phyloP scores from a whole-genome alignment of 2,113 vertebrate genomes.

The Centropus unirufus region DNA sequence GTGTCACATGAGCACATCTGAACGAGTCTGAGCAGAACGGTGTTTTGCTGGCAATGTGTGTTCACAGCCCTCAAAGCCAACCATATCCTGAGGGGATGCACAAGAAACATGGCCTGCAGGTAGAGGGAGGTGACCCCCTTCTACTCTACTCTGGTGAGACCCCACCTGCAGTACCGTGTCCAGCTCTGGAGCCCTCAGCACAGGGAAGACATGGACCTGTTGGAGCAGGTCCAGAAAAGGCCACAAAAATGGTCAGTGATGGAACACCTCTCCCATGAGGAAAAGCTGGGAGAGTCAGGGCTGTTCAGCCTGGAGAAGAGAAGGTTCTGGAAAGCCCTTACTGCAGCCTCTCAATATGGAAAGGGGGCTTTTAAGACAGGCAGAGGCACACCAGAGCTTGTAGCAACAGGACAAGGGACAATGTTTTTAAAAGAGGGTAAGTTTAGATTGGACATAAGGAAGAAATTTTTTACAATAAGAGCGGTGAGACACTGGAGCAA shows the following conservation, averaged over 20 bases:
- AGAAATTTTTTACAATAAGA: not conserved
- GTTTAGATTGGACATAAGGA: not conserved
- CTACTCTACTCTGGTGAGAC: rapidly evolving
- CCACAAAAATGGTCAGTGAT: not conserved
- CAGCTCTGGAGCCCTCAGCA: rapidly evolving
- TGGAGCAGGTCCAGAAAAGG: not conserved
- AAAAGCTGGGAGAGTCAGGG: not conserved
- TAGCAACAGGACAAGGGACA: not conserved
- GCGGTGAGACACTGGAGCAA: not conserved
- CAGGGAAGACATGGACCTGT: too few species aligned
- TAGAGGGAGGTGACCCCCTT: not conserved
- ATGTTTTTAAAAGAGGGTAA: not conserved
- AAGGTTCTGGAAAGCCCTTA: not conserved
- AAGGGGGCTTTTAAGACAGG: not conserved
- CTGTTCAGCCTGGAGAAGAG: not conserved
- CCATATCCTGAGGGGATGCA: not conserved
- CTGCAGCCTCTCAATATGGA: not conserved
- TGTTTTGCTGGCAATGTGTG: rapidly evolving
- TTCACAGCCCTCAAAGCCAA: not conserved
- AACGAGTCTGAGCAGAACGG: not conserved
- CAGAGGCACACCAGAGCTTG: not conserved
- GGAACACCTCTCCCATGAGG: not conserved
- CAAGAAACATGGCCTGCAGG: not conserved
- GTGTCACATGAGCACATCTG: not conserved
- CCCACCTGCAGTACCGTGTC: not conserved